Base-by-base conservation (phyloP, 64 coral and sea anemone species). In the Platygyra sinensis region DNA sequence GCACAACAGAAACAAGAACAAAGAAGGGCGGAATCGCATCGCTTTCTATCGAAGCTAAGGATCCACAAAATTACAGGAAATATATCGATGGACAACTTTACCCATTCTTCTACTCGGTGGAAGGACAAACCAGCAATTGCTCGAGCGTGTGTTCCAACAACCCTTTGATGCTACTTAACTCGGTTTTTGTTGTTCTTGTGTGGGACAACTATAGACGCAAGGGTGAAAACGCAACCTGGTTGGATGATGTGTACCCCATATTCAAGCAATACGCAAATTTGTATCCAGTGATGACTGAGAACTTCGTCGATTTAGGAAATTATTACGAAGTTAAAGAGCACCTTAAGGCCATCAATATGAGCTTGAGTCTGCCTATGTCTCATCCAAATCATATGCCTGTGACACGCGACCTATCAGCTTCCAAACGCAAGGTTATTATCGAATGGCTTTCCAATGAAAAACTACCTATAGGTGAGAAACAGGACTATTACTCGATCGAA, bases 331-430 rank as follows among this genome's bases (percentile, higher is more conserved):
- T 96, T 15, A 59, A 52, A 20, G 52, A 60, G 5, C 51, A 74
- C 22, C 86, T 59, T 9, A 86, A 33, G 1, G 60, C 81, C 13
- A 96, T 93, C 10, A 86, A 29, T 88, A 76, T 88, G 82, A 93
- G 82, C 10, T 74, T 96, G 76, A 62, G 82, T 17, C 54, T 96
- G 22, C 91, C 95, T 16, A 65, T 78, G 22, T 87, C 76, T 1
- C 91, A 96, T 71, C 91, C 95, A 60, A 96, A 96, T 71, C 76
- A 94, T 74, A 96, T 96, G 95, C 95, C 95, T 1, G 88, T 94
- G 0, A 88, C 95, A 64, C 72, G 95, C 72, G 95, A 96, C 60
- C 69, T 96, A 60, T 96, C 95, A 3, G 20, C 46, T 61, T 77
- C 72, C 42, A 96, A 96, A 49, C 83, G 83, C 50, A 24, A 83